Conservation (phyloP, 2,888 invertebrate genomes). For the Ligdia adustata region DNA sequence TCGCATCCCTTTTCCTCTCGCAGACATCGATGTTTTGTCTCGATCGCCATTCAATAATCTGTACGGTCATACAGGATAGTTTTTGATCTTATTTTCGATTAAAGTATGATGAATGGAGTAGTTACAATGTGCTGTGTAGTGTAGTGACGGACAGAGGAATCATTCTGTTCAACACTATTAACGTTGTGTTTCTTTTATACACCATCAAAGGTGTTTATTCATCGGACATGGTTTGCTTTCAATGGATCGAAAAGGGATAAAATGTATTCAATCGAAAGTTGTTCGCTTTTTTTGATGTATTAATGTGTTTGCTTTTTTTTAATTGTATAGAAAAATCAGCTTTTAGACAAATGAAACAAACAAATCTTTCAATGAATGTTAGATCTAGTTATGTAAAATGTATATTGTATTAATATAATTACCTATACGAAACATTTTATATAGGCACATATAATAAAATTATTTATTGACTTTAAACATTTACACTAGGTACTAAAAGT, state of each 20-base stretch:
- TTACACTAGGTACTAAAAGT: no score
- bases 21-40: constrained; percentile 34
- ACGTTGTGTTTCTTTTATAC: constrained; percentile 27
- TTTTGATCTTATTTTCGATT: constrained; percentile 67
- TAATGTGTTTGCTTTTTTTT: no score
- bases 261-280: constrained; percentile 10
- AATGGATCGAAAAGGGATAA: constrained; percentile 17
- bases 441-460: no score
- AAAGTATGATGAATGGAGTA: constrained; percentile 69
- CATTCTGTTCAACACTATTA: constrained; percentile 51
- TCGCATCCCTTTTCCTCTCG: constrained; percentile 40
- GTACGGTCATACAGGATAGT: constrained; percentile 47
- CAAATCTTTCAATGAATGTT: no score
- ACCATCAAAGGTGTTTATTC: constrained; percentile 26
- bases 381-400: no score
- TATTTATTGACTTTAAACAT: no score
- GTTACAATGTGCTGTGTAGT: constrained; percentile 52
- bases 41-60: constrained; percentile 62
- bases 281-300: no score
- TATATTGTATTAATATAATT: no score
- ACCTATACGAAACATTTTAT: no score
- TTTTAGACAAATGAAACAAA: no score
- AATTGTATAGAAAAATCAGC: no score
- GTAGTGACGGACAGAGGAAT: constrained; percentile 50
- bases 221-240: constrained; percentile 20